phyloP scores from a whole-genome alignment of 2,113 vertebrate genomes.

The Takifugu bimaculatus region DNA sequence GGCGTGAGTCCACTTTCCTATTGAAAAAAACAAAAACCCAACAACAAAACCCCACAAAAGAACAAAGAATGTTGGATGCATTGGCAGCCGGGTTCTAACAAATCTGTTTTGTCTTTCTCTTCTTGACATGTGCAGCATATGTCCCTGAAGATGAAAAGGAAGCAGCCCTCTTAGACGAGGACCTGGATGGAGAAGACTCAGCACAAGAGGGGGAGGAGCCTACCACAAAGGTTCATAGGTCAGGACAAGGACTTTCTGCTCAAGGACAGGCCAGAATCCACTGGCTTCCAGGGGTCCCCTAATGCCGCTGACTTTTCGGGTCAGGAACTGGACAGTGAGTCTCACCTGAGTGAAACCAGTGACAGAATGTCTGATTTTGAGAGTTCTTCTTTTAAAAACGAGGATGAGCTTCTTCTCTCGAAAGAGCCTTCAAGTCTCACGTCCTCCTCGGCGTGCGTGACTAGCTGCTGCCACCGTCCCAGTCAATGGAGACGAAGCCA shows the following conservation, averaged over 20 bases:
- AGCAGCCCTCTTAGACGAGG: slow-evolving; percentile 87
- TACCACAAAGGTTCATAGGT: slow-evolving; percentile 84
- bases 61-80: slow-evolving; percentile 37
- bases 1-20: slow-evolving; percentile 18
- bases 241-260: slow-evolving; percentile 85
- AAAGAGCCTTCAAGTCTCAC: slow-evolving; percentile 80
- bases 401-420: slow-evolving; percentile 82
- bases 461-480: slow-evolving; percentile 37
- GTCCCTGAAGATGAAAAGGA: slow-evolving; percentile 94
- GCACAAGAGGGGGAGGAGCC: slow-evolving; percentile 85
- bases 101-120: slow-evolving; percentile 42
- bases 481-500: slow-evolving; percentile 77
- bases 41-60: not conserved
- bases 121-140: slow-evolving; percentile 82
- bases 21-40: slow-evolving; percentile 19
- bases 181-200: slow-evolving; percentile 84
- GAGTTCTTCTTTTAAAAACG: slow-evolving; percentile 89
- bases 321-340: slow-evolving; percentile 97
- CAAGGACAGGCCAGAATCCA: slow-evolving; percentile 83
- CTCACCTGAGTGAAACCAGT: slow-evolving; percentile 95
- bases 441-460: slow-evolving; percentile 58
- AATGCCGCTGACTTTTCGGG: slow-evolving; percentile 88
- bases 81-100: slow-evolving; percentile 39
- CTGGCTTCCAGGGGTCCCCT: slow-evolving; percentile 89
- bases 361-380: slow-evolving; percentile 98